These are phyloP conservation scores for Puntigrus tetrazona DNA, from an alignment of 2,113 vertebrate genomes.

Conservation along the genomic window DNA sequence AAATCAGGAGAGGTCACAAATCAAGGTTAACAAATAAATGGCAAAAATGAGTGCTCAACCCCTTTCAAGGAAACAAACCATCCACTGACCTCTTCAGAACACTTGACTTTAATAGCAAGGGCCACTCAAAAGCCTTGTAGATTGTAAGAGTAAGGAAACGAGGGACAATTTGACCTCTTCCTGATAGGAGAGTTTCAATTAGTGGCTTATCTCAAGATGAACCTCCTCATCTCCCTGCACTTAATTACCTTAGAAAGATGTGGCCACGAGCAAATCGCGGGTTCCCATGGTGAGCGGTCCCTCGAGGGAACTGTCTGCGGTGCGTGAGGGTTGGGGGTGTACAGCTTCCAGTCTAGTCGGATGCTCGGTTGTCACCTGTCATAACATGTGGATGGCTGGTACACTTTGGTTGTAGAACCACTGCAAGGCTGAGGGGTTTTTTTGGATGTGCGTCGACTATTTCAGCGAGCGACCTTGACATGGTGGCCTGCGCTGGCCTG, in stretches of 20 bases:
- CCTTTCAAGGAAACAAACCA: neutral
- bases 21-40: constrained; percentile 34
- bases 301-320: neutral
- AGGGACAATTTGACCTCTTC: constrained; percentile 59
- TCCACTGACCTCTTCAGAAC: constrained; percentile 6
- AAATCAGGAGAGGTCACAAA: constrained; percentile 22
- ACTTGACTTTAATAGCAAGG: constrained; percentile 4
- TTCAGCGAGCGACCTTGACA: constrained; percentile 68
- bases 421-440: neutral
- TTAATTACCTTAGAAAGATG: constrained; percentile 63
- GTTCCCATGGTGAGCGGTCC: constrained; percentile 15
- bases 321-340: neutral
- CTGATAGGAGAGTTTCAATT: constrained; percentile 60
- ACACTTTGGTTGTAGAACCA: constrained; percentile 37
- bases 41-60: constrained; percentile 5
- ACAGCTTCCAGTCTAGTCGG: neutral
- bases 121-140: neutral
- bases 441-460: constrained; percentile 52
- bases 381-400: constrained; percentile 20
- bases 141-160: constrained; percentile 21
- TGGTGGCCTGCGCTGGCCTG: constrained; percentile 44
- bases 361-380: constrained; percentile 19
- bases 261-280: neutral
- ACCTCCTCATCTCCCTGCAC: constrained; percentile 49
- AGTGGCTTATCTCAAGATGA: constrained; percentile 58